Conservation (phyloP, 2,888 invertebrate genomes). For the Timema cristinae region DNA sequence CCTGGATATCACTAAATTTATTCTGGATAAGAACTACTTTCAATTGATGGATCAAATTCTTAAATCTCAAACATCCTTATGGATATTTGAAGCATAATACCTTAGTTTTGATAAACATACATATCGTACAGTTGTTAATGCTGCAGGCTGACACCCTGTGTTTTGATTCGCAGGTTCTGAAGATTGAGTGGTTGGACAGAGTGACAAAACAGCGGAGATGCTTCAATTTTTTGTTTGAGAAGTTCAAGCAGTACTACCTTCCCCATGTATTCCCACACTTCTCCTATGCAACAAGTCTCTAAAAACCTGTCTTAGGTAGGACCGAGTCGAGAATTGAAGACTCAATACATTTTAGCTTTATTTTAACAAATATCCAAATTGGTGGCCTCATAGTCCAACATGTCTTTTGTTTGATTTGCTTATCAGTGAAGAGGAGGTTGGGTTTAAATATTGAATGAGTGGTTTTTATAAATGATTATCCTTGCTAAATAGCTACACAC, state of each 20-base stretch:
- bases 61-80: too few species aligned
- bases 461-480: background rate
- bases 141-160: too few species aligned
- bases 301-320: constrained; percentile 74
- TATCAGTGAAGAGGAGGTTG: constrained; percentile 1
- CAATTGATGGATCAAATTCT: too few species aligned
- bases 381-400: background rate
- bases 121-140: too few species aligned
- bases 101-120: too few species aligned
- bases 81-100: too few species aligned
- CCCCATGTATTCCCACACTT: constrained; percentile 88
- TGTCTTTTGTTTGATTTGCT: background rate
- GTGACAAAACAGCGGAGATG: constrained; percentile 73
- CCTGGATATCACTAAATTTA: too few species aligned
- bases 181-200: constrained; percentile 86
- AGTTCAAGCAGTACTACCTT: constrained; percentile 86
- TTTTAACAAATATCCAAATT: too few species aligned
- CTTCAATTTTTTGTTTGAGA: constrained; percentile 87
- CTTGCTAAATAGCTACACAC: background rate
- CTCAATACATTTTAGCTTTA: too few species aligned
- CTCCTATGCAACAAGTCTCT: constrained; percentile 71
- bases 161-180: constrained; percentile 38
- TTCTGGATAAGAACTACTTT: too few species aligned
- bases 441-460: background rate
- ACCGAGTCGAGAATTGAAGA: constrained; percentile 23